Evolutionary conservation across 64 coral and sea anemone species (phyloP), one percentile per base, ranked within the genome.

Genomic region (Orbicella faveolata): DNA sequence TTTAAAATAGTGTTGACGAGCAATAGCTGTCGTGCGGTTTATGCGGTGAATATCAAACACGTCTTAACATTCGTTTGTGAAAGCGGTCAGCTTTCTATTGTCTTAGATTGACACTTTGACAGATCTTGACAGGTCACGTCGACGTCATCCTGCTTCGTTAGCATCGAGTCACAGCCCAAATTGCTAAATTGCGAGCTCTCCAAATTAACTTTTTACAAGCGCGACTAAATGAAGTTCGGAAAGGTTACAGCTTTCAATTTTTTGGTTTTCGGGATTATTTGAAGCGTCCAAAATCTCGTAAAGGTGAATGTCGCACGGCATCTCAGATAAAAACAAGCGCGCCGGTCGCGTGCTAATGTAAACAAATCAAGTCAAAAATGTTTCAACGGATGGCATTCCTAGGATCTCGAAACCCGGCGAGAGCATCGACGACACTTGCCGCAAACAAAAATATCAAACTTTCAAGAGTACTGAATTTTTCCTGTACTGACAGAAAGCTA

Each of bases 41-140:
- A 20, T 69, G 63, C 21, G 53, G 78, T 30, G 59, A 41, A 48
- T 51, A 21, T 30, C 4, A 21, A n/a, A 41, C 62, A 39, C 23
- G 82, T 44, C 52, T 30, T 9, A 41, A 21, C 19, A 10, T 82
- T 72, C 20, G 9, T 69, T 7, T 41, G 8, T 21, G 9, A 72
- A 52, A 41, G 23, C 41, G 65, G 64, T 73, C 39, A 25, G 23
- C 36, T 21, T 52, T 13, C 64, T 9, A 52, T 85, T 85, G 82
- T 85, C 9, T 68, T 70, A 9, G 36, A 21, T 85, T 73, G 82
- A 85, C 82, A 85, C 36, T 52, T 70, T 85, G 64, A 70, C n/a
- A 72, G 9, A 85, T 85, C 23, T 70, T 85, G 64, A 70, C n/a
- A 72, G 9, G 73, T 85, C 23, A 19, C 21, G 57, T 64, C 30